phyloP scores from a whole-genome alignment of 2,113 vertebrate genomes.

The Hystrix brachyura region DNA sequence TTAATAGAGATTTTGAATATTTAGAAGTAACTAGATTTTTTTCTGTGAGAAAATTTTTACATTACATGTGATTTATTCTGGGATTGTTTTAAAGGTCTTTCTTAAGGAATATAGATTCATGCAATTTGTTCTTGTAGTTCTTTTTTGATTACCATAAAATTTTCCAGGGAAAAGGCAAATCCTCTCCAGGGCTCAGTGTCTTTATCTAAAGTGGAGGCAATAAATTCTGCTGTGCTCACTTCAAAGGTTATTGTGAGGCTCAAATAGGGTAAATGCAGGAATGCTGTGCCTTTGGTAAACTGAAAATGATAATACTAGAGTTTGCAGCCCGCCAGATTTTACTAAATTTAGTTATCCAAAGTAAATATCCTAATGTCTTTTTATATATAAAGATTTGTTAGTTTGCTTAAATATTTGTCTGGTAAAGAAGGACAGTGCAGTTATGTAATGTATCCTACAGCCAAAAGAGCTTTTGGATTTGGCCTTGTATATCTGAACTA shows the following conservation, averaged over 20 bases:
- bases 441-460: background rate
- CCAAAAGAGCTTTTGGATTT: background rate
- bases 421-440: background rate
- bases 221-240: background rate
- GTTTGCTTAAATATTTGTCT: background rate
- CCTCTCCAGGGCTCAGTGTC: background rate
- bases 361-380: background rate
- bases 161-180: background rate
- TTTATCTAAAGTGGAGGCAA: background rate
- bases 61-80: background rate
- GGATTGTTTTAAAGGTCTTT: constrained; percentile 39
- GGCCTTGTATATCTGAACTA: background rate
- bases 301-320: background rate
- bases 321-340: background rate
- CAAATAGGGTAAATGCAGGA: background rate
- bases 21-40: background rate
- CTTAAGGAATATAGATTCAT: background rate
- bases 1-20: constrained; percentile 23
- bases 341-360: background rate
- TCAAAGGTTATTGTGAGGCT: background rate
- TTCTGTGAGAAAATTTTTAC: constrained; percentile 31
- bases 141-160: background rate
- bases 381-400: background rate
- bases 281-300: background rate
- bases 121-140: background rate